Evolutionary conservation across 2,888 invertebrate genomes (phyloP).

Genomic region (Volucella inanis): DNA sequence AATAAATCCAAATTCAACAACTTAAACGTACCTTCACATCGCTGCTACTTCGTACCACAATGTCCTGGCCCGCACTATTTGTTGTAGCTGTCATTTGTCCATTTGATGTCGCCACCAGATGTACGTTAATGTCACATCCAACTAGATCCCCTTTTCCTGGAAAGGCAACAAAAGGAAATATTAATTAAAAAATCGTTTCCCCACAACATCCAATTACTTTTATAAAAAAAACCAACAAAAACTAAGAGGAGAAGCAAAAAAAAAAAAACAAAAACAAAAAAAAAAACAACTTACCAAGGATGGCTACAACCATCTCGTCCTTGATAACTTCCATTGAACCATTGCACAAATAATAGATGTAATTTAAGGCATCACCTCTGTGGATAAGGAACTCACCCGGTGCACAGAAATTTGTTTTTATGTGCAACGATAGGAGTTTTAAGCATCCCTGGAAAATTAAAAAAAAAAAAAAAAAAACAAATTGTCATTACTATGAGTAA

Average conservation of each 20-base stretch:
- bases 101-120: slow-evolving; percentile 88
- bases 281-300: slow-evolving; percentile 89
- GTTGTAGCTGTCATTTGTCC: slow-evolving; percentile 86
- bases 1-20: not conserved
- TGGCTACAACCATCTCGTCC: slow-evolving; percentile 97
- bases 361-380: slow-evolving; percentile 96
- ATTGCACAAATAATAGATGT: slow-evolving; percentile 97
- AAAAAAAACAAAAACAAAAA: not conserved
- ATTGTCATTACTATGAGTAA: not conserved
- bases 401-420: slow-evolving; percentile 97
- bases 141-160: slow-evolving; percentile 97
- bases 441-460: slow-evolving; percentile 88
- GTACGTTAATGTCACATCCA: slow-evolving; percentile 94
- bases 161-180: slow-evolving; percentile 21
- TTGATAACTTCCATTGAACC: slow-evolving; percentile 99
- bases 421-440: slow-evolving; percentile 95
- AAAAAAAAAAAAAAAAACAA: slow-evolving; percentile 7
- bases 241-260: not conserved
- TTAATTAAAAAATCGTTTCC: slow-evolving; percentile 46
- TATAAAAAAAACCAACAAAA: slow-evolving; percentile 6
- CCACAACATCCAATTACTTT: slow-evolving; percentile 27
- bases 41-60: slow-evolving; percentile 95
- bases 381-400: slow-evolving; percentile 97
- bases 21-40: slow-evolving; percentile 89
- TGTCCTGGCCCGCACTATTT: slow-evolving; percentile 86